Evolutionary conservation across 2,113 vertebrate species (phyloP).

Genomic region (Vimba vimba): DNA sequence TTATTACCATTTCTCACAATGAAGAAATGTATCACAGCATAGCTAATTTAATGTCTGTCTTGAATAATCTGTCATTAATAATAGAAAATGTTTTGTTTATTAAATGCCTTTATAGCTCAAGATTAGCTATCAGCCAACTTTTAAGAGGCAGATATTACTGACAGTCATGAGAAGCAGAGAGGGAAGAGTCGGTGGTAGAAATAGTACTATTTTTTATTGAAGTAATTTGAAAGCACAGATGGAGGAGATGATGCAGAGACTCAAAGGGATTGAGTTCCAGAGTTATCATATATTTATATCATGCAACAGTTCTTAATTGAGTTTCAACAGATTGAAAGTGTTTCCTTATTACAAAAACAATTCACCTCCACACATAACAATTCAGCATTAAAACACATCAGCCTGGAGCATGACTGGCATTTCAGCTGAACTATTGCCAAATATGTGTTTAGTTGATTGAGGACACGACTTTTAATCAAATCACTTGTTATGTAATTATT

Average conservation of each 20-base stretch:
- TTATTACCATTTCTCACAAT: background rate
- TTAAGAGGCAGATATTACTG: background rate
- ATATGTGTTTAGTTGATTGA: background rate
- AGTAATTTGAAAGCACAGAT: background rate
- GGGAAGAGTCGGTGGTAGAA: background rate
- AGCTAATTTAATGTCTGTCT: background rate
- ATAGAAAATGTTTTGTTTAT: background rate
- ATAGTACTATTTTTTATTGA: background rate
- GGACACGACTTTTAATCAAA: background rate
- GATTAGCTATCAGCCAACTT: background rate
- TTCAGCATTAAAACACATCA: background rate
- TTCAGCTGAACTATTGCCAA: background rate
- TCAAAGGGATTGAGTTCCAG: background rate
- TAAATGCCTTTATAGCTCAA: background rate
- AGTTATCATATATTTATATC: conserved; percentile 1
- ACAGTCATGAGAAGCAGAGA: background rate
- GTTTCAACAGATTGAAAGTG: background rate
- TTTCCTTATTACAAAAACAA: background rate
- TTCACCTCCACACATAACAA: background rate
- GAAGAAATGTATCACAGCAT: background rate
- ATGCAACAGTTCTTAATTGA: background rate
- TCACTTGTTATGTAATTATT: background rate
- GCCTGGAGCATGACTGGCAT: background rate
- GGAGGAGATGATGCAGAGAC: background rate
- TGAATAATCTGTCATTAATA: background rate